Evolutionary conservation across 2,113 vertebrate species (phyloP).

Genomic region (Psittacula cyanocephala): DNA sequence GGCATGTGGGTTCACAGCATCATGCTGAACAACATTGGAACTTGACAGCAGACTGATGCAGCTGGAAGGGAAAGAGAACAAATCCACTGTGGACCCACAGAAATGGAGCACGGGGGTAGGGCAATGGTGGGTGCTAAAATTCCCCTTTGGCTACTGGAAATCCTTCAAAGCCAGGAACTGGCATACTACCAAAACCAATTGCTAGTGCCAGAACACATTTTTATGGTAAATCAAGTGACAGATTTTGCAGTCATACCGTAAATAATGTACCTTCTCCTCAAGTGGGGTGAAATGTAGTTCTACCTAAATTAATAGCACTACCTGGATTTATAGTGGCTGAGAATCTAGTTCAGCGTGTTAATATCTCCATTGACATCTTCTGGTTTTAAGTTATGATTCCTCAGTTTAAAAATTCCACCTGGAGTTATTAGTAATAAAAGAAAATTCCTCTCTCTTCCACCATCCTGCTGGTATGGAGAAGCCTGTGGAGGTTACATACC

Average conservation of each 20-base stretch:
- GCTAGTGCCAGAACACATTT: neutral
- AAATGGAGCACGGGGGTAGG: fast-evolving
- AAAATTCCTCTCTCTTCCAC: neutral
- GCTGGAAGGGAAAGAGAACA: neutral
- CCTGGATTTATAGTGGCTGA: neutral
- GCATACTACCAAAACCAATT: neutral
- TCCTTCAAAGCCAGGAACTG: slow-evolving; percentile 46
- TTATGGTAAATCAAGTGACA: slow-evolving; percentile 1
- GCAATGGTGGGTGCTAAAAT: neutral
- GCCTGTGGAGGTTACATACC: neutral
- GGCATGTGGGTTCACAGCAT: neutral
- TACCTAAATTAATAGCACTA: neutral
- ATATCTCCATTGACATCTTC: neutral
- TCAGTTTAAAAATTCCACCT: slow-evolving; percentile 14
- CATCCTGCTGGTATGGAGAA: neutral
- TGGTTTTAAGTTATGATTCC: neutral
- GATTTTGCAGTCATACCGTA: neutral
- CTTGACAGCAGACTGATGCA: neutral
- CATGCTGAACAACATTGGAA: fast-evolving
- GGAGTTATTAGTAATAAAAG: neutral
- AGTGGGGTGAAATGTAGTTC: neutral
- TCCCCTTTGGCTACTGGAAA: slow-evolving; percentile 44
- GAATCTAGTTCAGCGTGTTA: neutral
- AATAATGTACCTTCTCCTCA: slow-evolving; percentile 2
- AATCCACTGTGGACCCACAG: fast-evolving